Percentiles rank a stretch among this genome's conserved stretches.
Conservation (phyloP, 2,888 invertebrate species). For the Vanessa cardui region DNA sequence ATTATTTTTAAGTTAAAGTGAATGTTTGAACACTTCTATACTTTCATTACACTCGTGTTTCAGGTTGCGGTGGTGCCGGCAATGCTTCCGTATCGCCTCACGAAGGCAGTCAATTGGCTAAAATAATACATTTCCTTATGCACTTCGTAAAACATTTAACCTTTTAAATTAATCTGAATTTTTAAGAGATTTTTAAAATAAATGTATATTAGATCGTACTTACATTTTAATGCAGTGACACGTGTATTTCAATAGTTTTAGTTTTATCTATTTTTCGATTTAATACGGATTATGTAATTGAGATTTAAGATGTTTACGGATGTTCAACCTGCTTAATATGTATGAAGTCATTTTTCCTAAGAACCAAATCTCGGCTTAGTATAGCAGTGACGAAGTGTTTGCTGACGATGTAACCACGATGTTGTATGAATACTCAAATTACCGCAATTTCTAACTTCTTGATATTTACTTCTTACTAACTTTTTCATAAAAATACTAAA, state of each 20-base stretch:
- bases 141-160: not conserved
- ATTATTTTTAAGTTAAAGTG: not conserved
- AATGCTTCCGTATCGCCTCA: slow-evolving; percentile 25
- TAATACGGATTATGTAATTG: too few relatives aligned
- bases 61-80: slow-evolving; percentile 20
- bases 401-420: slow-evolving; percentile 10
- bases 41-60: slow-evolving; percentile 28
- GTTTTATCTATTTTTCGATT: too few relatives aligned
- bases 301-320: too few relatives aligned
- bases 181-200: too few relatives aligned
- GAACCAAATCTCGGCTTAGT: slow-evolving; percentile 12
- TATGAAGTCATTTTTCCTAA: not conserved
- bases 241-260: too few relatives aligned
- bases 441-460: not conserved
- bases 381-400: not conserved
- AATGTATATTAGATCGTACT: too few relatives aligned
- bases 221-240: too few relatives aligned
- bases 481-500: not conserved
- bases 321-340: not conserved
- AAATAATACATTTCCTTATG: slow-evolving; percentile 26
- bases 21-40: slow-evolving; percentile 7
- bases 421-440: not conserved
- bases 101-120: slow-evolving; percentile 23
- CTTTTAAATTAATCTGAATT: not conserved
- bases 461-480: not conserved